Evolutionary conservation across 1,140 invertebrate genomes (phyloP).

Genomic region (Meloidogyne floridensis): DNA sequence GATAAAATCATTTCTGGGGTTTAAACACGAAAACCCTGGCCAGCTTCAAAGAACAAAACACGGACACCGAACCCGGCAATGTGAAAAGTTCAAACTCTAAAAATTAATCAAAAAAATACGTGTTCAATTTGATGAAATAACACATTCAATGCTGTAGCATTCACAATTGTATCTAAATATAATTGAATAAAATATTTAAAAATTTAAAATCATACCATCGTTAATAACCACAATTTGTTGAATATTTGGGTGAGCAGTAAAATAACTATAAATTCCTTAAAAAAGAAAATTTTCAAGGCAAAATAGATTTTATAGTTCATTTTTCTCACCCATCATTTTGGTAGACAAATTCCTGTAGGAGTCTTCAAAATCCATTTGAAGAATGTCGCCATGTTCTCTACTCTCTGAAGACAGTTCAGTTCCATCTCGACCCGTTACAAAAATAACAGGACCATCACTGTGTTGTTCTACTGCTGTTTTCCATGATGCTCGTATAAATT

Average conservation of each 20-base stretch:
- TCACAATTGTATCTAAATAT: slow-evolving; percentile 62
- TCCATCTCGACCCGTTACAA: slow-evolving; percentile 48
- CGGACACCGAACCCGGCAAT: no score
- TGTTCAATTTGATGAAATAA: slow-evolving; percentile 19
- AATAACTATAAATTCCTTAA: slow-evolving; percentile 52
- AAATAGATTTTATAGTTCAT: no score
- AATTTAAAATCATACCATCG: slow-evolving; percentile 33
- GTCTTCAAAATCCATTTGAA: slow-evolving; percentile 62
- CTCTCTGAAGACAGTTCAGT: slow-evolving; percentile 40
- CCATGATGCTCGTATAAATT: slow-evolving; percentile 61
- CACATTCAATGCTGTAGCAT: slow-evolving; percentile 57
- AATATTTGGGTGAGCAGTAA: slow-evolving; percentile 44
- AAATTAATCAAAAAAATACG: neutral
- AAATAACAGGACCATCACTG: slow-evolving; percentile 51
- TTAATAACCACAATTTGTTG: slow-evolving; percentile 65
- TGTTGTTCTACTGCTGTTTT: slow-evolving; percentile 41
- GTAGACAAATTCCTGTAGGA: slow-evolving; percentile 63
- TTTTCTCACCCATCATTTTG: slow-evolving; percentile 61
- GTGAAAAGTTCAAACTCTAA: no score
- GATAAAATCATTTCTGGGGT: no score
- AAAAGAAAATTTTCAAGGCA: neutral
- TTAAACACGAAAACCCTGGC: no score
- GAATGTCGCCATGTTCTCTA: slow-evolving; percentile 50
- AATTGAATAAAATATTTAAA: slow-evolving; percentile 4
- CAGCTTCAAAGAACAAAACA: no score